Evolutionary conservation across 2,113 vertebrate genomes (phyloP), one percentile per base, ranked within the genome.

Genomic region (Daboia siamensis): DNA sequence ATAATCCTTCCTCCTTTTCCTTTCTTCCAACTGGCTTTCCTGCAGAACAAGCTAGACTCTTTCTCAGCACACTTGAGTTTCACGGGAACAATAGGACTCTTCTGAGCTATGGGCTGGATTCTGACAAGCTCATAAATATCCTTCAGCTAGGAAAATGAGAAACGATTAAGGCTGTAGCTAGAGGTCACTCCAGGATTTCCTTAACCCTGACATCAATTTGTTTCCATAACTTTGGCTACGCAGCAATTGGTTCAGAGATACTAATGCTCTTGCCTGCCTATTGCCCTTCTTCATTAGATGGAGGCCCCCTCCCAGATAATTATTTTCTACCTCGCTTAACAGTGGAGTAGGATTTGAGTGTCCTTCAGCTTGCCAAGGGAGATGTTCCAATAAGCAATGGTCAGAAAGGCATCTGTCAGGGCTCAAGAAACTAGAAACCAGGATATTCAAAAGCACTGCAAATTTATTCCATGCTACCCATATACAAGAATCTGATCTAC

Each of bases 191-290:
- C 69, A 33, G 87, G 11, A 52, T 91, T 91, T 51, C 85, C 85
- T 87, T 91, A 61, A 87, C 90, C 85, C 64, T 84, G 91, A 85
- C 91, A 89, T 54, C 87, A 84, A 92, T 92, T 92, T 92, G 91
- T 55, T 89, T 89, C 87, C 87, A 85, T 92, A 80, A 92, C 51
- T 52, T 54, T 46, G 12, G 44, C 87, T 85, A 51, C 6, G 10
- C 15, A 44, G 91, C 87, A 56, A 51, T 92, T 89, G 69, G 57
- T 85, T 92, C 55, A 64, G 52, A 12, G 64, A 7, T 29, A 69
- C 48, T 56, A 80, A 48, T 23, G 24, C 33, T 55, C 64, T 3
- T 3, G 17, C 52, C 12, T 21, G 23, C 24, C 24, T 17, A 21
- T 26, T 52, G 86, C 48, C 6, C 55, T n/a, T 17, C 59, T 88